A percentile compares a stretch with the other conserved stretches of the same genome.
Evolutionary conservation across 1,140 invertebrate genomes (phyloP).

Genomic region (Hyphantria cunea): DNA sequence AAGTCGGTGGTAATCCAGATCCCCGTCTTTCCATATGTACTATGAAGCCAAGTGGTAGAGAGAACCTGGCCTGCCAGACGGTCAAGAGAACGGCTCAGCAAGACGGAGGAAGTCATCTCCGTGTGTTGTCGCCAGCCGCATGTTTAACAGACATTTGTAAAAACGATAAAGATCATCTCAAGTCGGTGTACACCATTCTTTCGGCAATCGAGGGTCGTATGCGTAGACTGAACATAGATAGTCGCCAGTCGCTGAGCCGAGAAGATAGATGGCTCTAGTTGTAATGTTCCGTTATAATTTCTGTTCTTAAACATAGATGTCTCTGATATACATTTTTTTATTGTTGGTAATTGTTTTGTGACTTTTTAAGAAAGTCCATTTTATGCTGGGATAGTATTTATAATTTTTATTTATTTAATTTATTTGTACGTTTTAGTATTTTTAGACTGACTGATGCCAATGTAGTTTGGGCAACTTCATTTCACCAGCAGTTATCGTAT

Average conservation of each 20-base stretch:
- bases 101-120: conserved; percentile 17
- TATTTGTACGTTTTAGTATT: too few relatives aligned
- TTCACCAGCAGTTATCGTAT: too few relatives aligned
- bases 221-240: conserved; percentile 52
- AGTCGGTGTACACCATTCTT: conserved; percentile 58
- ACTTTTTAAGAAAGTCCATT: too few relatives aligned
- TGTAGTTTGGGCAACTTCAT: too few relatives aligned
- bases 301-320: too few relatives aligned
- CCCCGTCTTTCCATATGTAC: conserved; percentile 43
- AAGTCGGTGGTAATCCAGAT: too few relatives aligned
- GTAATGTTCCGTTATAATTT: background rate
- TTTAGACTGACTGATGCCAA: too few relatives aligned
- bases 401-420: too few relatives aligned
- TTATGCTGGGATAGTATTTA: too few relatives aligned
- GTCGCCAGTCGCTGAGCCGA: conserved; percentile 27
- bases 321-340: too few relatives aligned
- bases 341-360: too few relatives aligned
- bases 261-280: conserved; percentile 41
- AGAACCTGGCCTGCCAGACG: conserved; percentile 51
- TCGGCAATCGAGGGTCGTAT: conserved; percentile 66
- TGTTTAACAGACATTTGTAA: conserved; percentile 53
- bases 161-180: conserved; percentile 52
- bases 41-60: conserved; percentile 58
- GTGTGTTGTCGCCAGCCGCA: conserved; percentile 38
- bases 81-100: background rate